Base-by-base conservation (phyloP, 2,797 vertebrate species). In the Enteromius viviparus region DNA sequence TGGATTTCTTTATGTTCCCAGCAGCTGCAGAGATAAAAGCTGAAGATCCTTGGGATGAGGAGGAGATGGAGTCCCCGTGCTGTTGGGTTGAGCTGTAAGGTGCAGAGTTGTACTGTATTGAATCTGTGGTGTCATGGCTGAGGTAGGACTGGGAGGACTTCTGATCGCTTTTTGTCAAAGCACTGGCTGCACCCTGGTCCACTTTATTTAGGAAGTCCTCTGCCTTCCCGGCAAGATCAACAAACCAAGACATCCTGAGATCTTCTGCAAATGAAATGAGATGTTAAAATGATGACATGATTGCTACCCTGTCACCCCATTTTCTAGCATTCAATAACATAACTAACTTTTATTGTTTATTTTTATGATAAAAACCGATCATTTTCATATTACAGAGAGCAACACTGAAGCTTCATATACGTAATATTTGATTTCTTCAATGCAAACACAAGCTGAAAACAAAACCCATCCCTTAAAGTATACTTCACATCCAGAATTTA, bases 121-220 rank as follows among this genome's bases (percentile, higher is more conserved):
- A 86, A 42, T 83, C 77, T 3, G 34, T 85, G 19, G 91, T 58
- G 60, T 93, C 93, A 42, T 84, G 89, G 37, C 89, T 90, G n/a
- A 93, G 68, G 1, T 87, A 87, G 0, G 89, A 66, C 32, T 91
- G 90, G 58, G 91, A 89, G 37, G 91, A 89, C 8, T 85, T 53
- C 51, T 65, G 87, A 49, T 40, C 11, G 58, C 91, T 87, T 47
- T 93, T 96, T 89, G 87, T 97, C 85, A 99, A 92, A 83, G 97
- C 97, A 0, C 92, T 96, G 34, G 98, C 98, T 84, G 98, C 98
- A 79, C 98, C 98, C 89, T 98, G 96, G 92, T 99, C 98, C 74
- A 99, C 97, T 90, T 96, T 95, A 88, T 97, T 99, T 83, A 99
- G 94, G 70, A 99, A 96, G 90, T 97, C 94, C 90, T 99, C 98